These are phyloP conservation scores for Acrobeloides nanus DNA, from an alignment of 2,888 invertebrate species.

Conservation along the genomic window DNA sequence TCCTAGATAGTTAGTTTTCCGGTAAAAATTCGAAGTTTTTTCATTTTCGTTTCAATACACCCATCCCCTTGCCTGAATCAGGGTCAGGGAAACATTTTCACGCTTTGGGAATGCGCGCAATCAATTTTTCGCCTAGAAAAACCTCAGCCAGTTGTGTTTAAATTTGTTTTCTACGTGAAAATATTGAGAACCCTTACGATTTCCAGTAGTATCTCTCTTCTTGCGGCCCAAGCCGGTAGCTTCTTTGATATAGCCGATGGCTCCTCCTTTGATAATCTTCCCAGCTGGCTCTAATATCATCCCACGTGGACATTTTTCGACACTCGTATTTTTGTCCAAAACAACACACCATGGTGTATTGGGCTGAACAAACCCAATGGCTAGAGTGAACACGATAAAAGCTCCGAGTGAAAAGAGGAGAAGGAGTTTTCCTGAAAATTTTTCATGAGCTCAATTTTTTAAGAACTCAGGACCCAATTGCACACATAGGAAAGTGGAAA, in stretches of 20 bases:
- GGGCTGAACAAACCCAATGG: slow-evolving; percentile 88
- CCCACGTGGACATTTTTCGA: slow-evolving; percentile 32
- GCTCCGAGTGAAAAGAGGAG: slow-evolving; percentile 81
- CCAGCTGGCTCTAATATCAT: slow-evolving; percentile 30
- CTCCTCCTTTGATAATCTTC: slow-evolving; percentile 38
- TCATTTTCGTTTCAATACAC: too few species aligned
- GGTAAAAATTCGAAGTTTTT: too few species aligned
- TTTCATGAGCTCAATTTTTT: slow-evolving; percentile 1
- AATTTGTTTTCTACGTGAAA: not conserved
- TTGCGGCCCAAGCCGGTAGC: slow-evolving; percentile 30
- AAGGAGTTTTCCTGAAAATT: slow-evolving; percentile 62
- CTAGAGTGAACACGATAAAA: slow-evolving; percentile 93
- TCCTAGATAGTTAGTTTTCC: too few species aligned
- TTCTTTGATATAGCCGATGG: slow-evolving; percentile 43
- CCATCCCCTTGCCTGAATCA: too few species aligned
- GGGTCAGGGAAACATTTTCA: too few species aligned
- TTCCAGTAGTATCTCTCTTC: slow-evolving; percentile 22
- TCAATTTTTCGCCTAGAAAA: too few species aligned
- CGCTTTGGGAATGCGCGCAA: too few species aligned
- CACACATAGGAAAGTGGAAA: too few species aligned
- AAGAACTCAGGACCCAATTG: too few species aligned
- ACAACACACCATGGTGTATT: slow-evolving; percentile 64
- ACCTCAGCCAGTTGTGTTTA: too few species aligned
- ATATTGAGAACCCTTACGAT: slow-evolving; percentile 12
- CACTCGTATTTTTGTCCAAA: slow-evolving; percentile 25